phyloP scores from a whole-genome alignment of 2,113 vertebrate species.

The Heterotilapia buettikoferi region DNA sequence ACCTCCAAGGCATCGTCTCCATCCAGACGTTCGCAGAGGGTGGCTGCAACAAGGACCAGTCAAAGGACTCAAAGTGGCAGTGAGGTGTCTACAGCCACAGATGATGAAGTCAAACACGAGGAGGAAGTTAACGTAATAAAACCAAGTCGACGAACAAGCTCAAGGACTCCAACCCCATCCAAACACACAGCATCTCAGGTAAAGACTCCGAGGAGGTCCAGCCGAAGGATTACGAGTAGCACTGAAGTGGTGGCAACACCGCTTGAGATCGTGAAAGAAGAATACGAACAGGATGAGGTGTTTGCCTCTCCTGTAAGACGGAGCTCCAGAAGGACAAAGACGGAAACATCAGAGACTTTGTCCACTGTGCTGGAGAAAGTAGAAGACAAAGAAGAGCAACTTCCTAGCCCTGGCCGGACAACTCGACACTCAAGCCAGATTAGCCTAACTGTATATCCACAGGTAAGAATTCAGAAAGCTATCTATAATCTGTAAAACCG shows the following conservation, averaged over 20 bases:
- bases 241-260: neutral
- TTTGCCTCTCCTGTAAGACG: conserved; percentile 25
- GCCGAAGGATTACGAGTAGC: conserved; percentile 12
- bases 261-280: conserved; percentile 13
- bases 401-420: conserved; percentile 54
- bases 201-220: conserved; percentile 55
- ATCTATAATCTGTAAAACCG: neutral
- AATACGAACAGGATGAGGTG: conserved; percentile 12
- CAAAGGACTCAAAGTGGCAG: neutral
- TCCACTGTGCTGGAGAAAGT: conserved; percentile 1
- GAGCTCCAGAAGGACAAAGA: conserved; percentile 52
- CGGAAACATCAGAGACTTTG: neutral
- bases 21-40: conserved; percentile 55
- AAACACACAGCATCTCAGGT: conserved; percentile 20
- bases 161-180: conserved; percentile 7
- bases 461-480: conserved; percentile 7
- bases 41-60: neutral
- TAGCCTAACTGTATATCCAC: conserved; percentile 59
- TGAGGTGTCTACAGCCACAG: conserved; percentile 13
- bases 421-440: conserved; percentile 63
- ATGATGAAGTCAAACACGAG: neutral
- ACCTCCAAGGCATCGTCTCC: conserved; percentile 47
- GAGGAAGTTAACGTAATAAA: neutral
- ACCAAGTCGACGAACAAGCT: neutral
- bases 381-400: neutral